Conservation (phyloP, 2,113 vertebrate genomes). For the Ceyx melanurus region DNA sequence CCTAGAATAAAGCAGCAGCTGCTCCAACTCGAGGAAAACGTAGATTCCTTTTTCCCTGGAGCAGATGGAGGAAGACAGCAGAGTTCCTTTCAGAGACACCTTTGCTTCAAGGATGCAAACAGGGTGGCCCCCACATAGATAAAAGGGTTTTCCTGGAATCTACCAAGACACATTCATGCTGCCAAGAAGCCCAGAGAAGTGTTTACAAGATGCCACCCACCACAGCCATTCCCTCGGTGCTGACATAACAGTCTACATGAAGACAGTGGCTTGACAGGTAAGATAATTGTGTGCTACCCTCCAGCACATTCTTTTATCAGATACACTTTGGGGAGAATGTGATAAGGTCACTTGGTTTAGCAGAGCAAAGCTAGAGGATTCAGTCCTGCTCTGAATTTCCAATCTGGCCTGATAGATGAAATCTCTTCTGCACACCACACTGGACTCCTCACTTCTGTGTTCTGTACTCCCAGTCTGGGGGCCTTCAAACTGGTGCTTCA, state of each 20-base stretch:
- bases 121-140: fast-evolving
- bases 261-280: conserved; percentile 57
- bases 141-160: neutral
- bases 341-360: conserved; percentile 44
- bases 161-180: neutral
- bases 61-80: neutral
- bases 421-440: neutral
- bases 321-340: conserved; percentile 8
- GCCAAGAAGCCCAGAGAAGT: conserved; percentile 27
- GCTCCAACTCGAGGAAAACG: neutral
- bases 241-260: conserved; percentile 15
- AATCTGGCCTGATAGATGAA: neutral
- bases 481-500: neutral
- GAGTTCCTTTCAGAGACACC: neutral
- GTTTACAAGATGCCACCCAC: conserved; percentile 18
- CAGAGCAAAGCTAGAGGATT: conserved; percentile 29
- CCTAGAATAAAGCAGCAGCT: neutral
- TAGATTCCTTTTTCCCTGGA: neutral
- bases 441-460: neutral
- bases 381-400: neutral
- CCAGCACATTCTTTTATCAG: conserved; percentile 58
- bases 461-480: neutral
- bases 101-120: neutral
- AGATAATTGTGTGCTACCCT: conserved; percentile 57
- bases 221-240: neutral